phyloP scores from a whole-genome alignment of 2,888 invertebrate species.

The Drosophila flavopinicola region DNA sequence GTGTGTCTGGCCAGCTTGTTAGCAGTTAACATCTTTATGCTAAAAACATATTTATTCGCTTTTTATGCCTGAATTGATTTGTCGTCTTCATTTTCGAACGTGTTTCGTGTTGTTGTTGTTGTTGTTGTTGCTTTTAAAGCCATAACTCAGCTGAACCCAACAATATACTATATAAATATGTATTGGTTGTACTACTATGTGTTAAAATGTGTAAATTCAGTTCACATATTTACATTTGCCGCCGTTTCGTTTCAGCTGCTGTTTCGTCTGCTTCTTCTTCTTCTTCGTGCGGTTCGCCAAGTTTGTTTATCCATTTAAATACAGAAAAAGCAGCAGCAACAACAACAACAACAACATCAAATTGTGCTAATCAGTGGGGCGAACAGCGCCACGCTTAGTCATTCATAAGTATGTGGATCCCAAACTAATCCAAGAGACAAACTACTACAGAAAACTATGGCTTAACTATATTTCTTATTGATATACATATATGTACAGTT shows the following conservation, averaged over 20 bases:
- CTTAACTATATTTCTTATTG: no score
- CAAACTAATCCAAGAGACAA: constrained; percentile 7
- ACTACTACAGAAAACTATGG: not conserved
- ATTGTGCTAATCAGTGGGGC: constrained; percentile 67
- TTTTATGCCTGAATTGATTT: constrained; percentile 81
- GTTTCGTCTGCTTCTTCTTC: not conserved
- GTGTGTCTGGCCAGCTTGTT: constrained; percentile 57
- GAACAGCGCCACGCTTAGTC: constrained; percentile 50
- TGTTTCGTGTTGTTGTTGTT: constrained; percentile 47
- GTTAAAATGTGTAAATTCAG: constrained; percentile 63
- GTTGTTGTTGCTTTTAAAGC: constrained; percentile 28
- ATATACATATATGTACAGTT: no score
- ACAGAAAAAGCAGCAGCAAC: constrained; percentile 26
- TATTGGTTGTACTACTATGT: constrained; percentile 22
- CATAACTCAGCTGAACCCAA: constrained; percentile 23
- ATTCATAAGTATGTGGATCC: constrained; percentile 36
- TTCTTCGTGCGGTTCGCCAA: constrained; percentile 65
- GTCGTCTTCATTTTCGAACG: constrained; percentile 74
- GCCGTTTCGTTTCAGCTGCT: constrained; percentile 21
- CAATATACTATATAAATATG: constrained; percentile 7
- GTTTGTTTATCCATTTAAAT: constrained; percentile 71
- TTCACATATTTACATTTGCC: constrained; percentile 59
- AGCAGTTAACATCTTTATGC: constrained; percentile 79
- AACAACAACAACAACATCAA: constrained; percentile 32
- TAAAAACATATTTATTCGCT: constrained; percentile 81